Conservation (phyloP, 2,797 vertebrate genomes). For the Enteromius mattozi region DNA sequence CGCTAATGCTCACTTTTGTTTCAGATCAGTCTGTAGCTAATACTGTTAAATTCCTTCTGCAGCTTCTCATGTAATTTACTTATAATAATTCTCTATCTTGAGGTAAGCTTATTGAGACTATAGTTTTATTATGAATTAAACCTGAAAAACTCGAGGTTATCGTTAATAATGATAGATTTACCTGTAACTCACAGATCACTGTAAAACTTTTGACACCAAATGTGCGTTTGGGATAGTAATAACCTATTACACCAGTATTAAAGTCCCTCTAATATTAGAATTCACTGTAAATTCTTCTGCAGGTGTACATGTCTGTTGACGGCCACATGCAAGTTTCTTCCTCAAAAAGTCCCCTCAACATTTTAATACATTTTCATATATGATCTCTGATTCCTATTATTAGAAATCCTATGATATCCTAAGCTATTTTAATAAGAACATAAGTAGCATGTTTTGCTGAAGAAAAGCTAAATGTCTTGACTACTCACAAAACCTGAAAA, state of each 20-base stretch:
- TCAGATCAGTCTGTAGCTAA: neutral
- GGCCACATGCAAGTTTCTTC: neutral
- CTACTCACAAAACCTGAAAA: neutral
- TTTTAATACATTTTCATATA: neutral
- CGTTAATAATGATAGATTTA: neutral
- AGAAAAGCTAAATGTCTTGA: neutral
- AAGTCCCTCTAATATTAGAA: neutral
- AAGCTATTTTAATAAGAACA: neutral
- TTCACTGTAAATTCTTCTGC: neutral
- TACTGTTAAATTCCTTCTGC: neutral
- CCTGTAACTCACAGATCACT: neutral
- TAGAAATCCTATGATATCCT: neutral
- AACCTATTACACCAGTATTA: neutral
- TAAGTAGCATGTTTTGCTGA: neutral
- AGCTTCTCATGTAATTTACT: neutral
- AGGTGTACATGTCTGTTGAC: constrained; percentile 1
- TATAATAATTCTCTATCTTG: neutral
- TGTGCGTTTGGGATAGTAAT: neutral
- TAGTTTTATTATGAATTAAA: neutral
- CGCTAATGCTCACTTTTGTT: neutral
- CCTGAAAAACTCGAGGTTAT: too few species aligned
- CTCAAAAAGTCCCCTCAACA: neutral
- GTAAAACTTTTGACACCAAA: neutral
- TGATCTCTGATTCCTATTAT: neutral
- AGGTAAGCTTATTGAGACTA: neutral